Percentiles rank a stretch among this genome's conserved stretches.
Evolutionary conservation across 2,888 invertebrate genomes (phyloP).

Genomic region (Aphelenchoides bicaudatus): DNA sequence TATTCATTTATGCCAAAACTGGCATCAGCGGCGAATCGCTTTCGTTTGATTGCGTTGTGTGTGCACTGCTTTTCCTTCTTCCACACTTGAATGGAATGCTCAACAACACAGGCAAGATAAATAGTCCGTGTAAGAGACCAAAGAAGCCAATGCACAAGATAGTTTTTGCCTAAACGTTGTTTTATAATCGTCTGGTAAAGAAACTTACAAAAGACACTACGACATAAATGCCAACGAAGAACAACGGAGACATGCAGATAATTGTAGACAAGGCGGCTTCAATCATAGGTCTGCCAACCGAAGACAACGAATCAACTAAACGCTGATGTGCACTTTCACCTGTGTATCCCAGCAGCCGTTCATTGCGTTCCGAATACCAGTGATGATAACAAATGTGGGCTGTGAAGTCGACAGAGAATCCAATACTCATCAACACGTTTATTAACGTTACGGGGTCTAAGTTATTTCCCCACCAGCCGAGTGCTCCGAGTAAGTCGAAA

Average conservation of each 20-base stretch:
- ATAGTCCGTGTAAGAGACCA: conserved; percentile 46
- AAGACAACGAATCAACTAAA: conserved; percentile 22
- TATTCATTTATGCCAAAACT: too few relatives aligned
- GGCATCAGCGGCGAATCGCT: not conserved
- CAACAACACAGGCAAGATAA: conserved; percentile 49
- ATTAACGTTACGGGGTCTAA: conserved; percentile 55
- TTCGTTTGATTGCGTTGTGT: not conserved
- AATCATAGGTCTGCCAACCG: conserved; percentile 49
- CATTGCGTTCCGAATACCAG: conserved; percentile 27
- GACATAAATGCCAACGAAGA: conserved; percentile 51
- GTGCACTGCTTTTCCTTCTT: not conserved
- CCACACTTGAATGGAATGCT: not conserved
- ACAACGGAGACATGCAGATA: conserved; percentile 53
- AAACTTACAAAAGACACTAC: conserved; percentile 49
- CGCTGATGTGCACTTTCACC: not conserved
- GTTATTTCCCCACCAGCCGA: conserved; percentile 48
- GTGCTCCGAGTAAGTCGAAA: conserved; percentile 23
- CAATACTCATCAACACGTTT: conserved; percentile 67
- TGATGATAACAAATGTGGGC: conserved; percentile 92
- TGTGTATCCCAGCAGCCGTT: not conserved
- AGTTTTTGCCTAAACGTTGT: too few relatives aligned
- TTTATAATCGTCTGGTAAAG: too few relatives aligned
- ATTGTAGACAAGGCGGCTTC: conserved; percentile 48
- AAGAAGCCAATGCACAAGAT: conserved; percentile 37
- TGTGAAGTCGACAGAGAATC: conserved; percentile 89